Conservation (phyloP, 2,888 invertebrate genomes). For the Tetranychus piercei region DNA sequence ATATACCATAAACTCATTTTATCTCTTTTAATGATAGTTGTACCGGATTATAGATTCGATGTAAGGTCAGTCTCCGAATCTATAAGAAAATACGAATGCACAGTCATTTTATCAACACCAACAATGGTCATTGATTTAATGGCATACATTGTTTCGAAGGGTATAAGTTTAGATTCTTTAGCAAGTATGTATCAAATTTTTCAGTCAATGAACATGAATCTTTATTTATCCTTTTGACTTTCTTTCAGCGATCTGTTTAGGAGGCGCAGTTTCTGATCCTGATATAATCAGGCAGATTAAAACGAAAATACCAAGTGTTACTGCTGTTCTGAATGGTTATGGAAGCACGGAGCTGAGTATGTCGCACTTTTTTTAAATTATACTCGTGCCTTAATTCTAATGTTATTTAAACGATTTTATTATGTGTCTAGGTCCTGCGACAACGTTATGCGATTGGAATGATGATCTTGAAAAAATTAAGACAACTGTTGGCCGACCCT, state of each 20-base stretch:
- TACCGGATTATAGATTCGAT: neutral
- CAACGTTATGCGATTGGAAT: neutral
- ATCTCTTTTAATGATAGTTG: neutral
- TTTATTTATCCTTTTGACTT: neutral
- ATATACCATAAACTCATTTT: neutral
- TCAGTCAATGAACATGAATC: too few species aligned
- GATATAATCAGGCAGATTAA: neutral
- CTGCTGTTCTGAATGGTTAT: conserved; percentile 1
- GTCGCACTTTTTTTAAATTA: neutral
- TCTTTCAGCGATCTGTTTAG: neutral
- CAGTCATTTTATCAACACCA: neutral
- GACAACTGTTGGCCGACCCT: neutral
- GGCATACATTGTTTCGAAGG: neutral
- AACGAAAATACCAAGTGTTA: neutral
- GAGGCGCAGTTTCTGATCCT: neutral
- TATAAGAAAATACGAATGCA: neutral
- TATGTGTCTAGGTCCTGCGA: neutral
- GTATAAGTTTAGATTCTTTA: neutral
- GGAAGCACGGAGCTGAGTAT: neutral
- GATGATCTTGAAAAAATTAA: neutral
- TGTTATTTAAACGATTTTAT: neutral
- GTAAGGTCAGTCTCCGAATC: neutral
- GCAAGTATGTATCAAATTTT: neutral
- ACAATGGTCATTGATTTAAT: conserved; percentile 1
- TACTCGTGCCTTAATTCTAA: neutral